Percentiles rank a stretch among this genome's conserved stretches.
phyloP scores from a whole-genome alignment of 2,113 vertebrate species.

The Chlamydotis undulata region DNA sequence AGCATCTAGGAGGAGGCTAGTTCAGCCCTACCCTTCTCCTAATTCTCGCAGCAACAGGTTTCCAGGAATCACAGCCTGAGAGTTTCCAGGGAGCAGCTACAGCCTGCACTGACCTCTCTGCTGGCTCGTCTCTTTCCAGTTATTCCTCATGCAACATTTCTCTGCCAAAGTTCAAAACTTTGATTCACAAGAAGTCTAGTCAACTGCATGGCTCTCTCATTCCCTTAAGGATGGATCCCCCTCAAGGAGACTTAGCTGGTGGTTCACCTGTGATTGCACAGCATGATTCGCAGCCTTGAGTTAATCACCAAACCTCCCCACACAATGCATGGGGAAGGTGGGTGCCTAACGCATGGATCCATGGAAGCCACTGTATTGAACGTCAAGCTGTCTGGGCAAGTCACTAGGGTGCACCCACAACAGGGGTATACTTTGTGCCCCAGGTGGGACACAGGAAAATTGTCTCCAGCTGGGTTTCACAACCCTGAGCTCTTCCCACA shows the following conservation, averaged over 20 bases:
- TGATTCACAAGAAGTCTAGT: background rate
- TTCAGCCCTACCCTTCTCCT: background rate
- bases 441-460: background rate
- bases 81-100: background rate
- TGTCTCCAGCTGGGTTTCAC: background rate
- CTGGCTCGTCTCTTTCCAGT: background rate
- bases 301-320: background rate
- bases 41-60: background rate
- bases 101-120: background rate
- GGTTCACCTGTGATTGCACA: background rate
- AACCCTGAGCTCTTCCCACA: background rate
- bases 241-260: background rate
- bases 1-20: background rate
- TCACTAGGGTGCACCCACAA: background rate
- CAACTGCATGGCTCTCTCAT: background rate
- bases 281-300: background rate
- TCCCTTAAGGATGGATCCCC: background rate
- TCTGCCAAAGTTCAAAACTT: background rate
- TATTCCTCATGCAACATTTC: background rate
- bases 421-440: background rate
- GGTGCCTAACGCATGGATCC: background rate
- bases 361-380: background rate
- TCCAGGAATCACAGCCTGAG: background rate
- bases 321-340: background rate
- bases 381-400: fast-evolving